A percentile compares a stretch with the other conserved stretches of the same genome.
These are phyloP conservation scores for Thymelicus acteon DNA, from an alignment of 2,888 invertebrate genomes.

Conservation along the genomic window DNA sequence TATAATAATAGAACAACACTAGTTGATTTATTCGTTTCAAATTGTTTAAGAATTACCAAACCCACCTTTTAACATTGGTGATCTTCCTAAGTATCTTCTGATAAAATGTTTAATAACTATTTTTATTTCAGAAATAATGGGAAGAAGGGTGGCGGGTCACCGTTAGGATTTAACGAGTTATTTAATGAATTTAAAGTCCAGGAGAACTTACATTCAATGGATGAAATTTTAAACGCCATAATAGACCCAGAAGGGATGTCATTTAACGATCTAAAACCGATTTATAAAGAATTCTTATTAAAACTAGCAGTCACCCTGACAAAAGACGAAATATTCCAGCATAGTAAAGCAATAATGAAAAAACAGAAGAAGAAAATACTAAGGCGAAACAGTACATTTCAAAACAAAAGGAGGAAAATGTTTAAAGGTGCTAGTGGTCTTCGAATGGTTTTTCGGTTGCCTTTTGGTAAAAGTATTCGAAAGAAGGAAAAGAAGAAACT, in stretches of 20 bases:
- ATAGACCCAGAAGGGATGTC: constrained; percentile 97
- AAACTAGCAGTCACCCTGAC: constrained; percentile 95
- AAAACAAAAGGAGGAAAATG: constrained; percentile 85
- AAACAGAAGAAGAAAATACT: constrained; percentile 90
- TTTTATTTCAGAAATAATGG: constrained; percentile 84
- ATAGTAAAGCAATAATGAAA: constrained; percentile 95
- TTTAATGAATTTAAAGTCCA: constrained; percentile 95
- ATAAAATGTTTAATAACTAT: constrained; percentile 3
- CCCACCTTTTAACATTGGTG: constrained; percentile 16
- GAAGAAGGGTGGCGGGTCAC: constrained; percentile 89
- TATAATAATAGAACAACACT: constrained; percentile 49
- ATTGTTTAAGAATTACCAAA: constrained; percentile 12
- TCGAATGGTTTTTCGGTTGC: constrained; percentile 87
- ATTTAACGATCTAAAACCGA: constrained; percentile 95
- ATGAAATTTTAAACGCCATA: constrained; percentile 94
- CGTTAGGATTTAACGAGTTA: constrained; percentile 93
- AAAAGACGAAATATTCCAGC: constrained; percentile 95
- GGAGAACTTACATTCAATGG: constrained; percentile 94
- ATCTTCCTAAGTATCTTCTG: constrained; percentile 8
- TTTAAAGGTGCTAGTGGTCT: constrained; percentile 86
- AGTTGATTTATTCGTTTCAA: constrained; percentile 43
- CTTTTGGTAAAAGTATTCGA: constrained; percentile 76
- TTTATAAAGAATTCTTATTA: constrained; percentile 94
- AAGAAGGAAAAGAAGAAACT: constrained; percentile 63
- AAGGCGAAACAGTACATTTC: constrained; percentile 81